Conservation (phyloP, 2,888 invertebrate genomes). For the Caenorhabditis sp. region DNA sequence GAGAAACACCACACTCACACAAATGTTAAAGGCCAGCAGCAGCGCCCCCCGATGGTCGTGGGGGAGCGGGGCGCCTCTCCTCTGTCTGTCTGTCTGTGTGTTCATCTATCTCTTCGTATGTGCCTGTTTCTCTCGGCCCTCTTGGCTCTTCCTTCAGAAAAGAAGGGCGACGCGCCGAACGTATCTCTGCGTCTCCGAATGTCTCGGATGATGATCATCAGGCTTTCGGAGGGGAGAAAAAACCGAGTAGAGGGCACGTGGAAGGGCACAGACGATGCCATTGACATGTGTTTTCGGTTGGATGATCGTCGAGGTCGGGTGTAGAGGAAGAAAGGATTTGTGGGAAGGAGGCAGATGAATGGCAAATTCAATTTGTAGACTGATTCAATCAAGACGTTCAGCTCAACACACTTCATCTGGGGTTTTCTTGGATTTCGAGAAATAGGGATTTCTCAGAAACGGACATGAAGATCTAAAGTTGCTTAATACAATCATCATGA, state of each 20-base stretch:
- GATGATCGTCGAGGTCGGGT: conserved; percentile 35
- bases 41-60: conserved; percentile 33
- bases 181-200: conserved; percentile 43
- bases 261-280: conserved; percentile 45
- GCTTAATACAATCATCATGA: too few relatives aligned
- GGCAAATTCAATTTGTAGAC: background rate
- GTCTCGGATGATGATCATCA: conserved; percentile 33
- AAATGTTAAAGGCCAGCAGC: conserved; percentile 57
- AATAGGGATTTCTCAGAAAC: too few relatives aligned
- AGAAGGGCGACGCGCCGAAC: conserved; percentile 39
- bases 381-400: conserved; percentile 10
- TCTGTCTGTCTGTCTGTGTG: conserved; percentile 24
- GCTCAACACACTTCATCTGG: conserved; percentile 3
- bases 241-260: conserved; percentile 46
- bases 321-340: background rate
- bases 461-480: too few relatives aligned
- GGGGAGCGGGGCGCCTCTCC: conserved; percentile 52
- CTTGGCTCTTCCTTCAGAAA: background rate
- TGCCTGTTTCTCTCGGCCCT: conserved; percentile 8
- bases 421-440: background rate
- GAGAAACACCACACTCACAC: conserved; percentile 56
- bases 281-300: conserved; percentile 54
- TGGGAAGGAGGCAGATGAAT: conserved; percentile 2
- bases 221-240: conserved; percentile 33
- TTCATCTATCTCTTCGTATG: conserved; percentile 15